A percentile compares a stretch with the other conserved stretches of the same genome.
Evolutionary conservation across 2,113 vertebrate species (phyloP).

Genomic region (Dendrocopos noguchii): DNA sequence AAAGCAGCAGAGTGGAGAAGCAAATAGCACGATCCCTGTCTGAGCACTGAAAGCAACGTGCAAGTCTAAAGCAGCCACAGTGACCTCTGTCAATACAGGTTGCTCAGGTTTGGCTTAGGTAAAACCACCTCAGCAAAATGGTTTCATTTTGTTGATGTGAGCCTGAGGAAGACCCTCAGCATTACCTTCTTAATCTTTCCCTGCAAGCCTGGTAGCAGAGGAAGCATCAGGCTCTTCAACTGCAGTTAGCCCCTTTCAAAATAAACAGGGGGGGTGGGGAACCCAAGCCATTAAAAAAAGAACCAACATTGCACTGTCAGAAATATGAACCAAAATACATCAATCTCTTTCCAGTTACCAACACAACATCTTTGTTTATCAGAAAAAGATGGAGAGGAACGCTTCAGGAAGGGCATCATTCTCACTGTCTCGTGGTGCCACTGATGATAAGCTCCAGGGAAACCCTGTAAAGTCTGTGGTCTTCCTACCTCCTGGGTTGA

Average conservation of each 20-base stretch:
- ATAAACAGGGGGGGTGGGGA: neutral
- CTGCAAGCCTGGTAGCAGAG: neutral
- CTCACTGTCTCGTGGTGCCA: neutral
- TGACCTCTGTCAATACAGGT: neutral
- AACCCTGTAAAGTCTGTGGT: neutral
- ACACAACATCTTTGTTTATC: neutral
- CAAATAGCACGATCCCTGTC: neutral
- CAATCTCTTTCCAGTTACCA: neutral
- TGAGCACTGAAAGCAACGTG: neutral
- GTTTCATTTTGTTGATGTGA: rapidly evolving
- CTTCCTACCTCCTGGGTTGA: neutral
- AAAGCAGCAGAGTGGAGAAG: neutral
- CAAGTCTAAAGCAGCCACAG: neutral
- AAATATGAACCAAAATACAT: neutral
- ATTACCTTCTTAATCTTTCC: neutral
- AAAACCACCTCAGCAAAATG: neutral
- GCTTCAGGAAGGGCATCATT: neutral
- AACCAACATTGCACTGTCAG: neutral
- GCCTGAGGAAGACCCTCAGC: neutral
- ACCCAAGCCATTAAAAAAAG: neutral
- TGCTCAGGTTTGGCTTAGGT: neutral
- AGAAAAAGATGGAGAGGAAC: neutral
- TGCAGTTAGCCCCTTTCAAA: neutral
- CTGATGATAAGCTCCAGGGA: neutral
- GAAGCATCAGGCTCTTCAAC: neutral